These are phyloP conservation scores for Dromococcyx pavoninus DNA, from an alignment of 2,797 vertebrate genomes.

Conservation along the genomic window DNA sequence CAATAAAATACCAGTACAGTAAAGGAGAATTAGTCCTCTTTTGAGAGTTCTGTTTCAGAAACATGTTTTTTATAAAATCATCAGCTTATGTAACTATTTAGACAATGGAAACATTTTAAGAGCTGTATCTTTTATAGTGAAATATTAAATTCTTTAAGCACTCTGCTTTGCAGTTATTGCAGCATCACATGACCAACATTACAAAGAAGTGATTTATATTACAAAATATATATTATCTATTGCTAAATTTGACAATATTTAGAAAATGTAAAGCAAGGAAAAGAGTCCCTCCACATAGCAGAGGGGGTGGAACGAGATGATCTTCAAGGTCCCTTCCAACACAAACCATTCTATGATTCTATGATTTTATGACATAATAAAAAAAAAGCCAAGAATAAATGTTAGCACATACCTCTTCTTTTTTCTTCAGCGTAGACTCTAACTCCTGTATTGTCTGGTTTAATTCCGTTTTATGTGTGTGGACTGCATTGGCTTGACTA, in stretches of 20 bases:
- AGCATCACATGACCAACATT: background rate
- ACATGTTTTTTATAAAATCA: background rate
- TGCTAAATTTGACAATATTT: background rate
- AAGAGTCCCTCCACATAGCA: no score
- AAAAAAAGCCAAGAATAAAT: background rate
- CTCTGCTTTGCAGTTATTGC: background rate
- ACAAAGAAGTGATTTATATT: background rate
- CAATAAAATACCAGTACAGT: background rate
- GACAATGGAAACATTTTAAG: background rate
- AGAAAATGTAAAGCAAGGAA: background rate
- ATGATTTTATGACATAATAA: background rate
- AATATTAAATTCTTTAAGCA: background rate
- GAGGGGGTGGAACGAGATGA: no score
- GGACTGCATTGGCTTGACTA: slow-evolving; percentile 93
- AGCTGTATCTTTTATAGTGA: background rate
- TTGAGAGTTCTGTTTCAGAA: background rate
- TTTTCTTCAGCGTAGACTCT: slow-evolving; percentile 88
- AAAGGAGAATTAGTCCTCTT: background rate
- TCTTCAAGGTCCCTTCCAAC: no score
- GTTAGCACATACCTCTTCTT: slow-evolving; percentile 87
- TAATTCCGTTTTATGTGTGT: slow-evolving; percentile 95
- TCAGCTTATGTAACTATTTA: background rate
- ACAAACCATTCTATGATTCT: no score
- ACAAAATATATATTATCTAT: background rate
- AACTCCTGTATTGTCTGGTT: slow-evolving; percentile 98